Evolutionary conservation across 1,140 invertebrate genomes (phyloP), one percentile per base, ranked within the genome.

Genomic region (Trissolcus basalis): DNA sequence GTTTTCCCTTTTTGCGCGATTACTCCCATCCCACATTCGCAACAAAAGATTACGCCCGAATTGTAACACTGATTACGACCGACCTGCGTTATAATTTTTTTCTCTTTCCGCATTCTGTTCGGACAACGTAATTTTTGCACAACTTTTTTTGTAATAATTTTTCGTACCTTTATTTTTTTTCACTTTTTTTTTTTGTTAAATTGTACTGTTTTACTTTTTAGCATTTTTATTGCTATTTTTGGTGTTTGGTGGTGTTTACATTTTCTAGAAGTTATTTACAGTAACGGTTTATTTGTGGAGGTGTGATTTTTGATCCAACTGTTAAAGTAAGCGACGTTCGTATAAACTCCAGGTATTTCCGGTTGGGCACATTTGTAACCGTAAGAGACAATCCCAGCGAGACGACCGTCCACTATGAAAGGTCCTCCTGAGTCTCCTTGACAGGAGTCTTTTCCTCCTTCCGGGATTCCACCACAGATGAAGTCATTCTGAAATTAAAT

Each of bases 391-490:
- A 74, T 61, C 48, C 70, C 70, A 15, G 64, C 70, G 8, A 72
- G 54, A 33, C 43, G 16, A 1, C 50, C 54, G 10, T 63, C 49
- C 7, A 78, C 54, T 15, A 68, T 32, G 9, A 77, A 67, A 13
- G 74, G 74, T 11, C 74, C 74, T 19, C 74, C 68, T 1, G 74
- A 77, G 16, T 77, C 74, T 14, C 74, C 74, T 33, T 77, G 68
- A 33, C 74, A 77, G 6, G 68, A 72, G n/a, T 77, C 68, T 14
- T 71, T 77, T 7, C 68, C 74, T 10, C 68, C 68, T 54, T 77
- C 63, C 6, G 60, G 55, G 1, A 48, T n/a, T 16, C 74, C 74
- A 14, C 50, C 74, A 16, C 74, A 77, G 10, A 77, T 71, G 33
- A 71, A 68, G 6, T 67, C 63, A 0, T 53, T 14, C 65, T 76